Percentiles rank a stretch among this genome's conserved stretches.
phyloP scores from a whole-genome alignment of 1,140 invertebrate genomes.

The Lepidotrigona ventralis region DNA sequence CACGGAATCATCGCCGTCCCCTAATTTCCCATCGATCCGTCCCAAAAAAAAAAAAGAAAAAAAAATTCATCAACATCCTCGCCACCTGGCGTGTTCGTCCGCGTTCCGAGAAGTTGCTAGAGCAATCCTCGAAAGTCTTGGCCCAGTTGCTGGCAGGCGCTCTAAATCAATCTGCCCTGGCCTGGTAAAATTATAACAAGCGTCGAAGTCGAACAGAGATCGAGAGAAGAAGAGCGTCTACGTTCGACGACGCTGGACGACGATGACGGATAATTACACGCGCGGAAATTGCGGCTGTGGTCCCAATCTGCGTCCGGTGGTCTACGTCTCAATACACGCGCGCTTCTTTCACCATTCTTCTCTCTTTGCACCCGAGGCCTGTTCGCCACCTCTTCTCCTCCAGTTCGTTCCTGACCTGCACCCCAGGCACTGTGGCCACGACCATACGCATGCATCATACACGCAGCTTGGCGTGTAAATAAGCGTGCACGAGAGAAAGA shows the following conservation, averaged over 20 bases:
- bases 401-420: constrained; percentile 32
- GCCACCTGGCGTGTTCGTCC: neutral
- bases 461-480: neutral
- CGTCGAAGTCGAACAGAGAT: constrained; percentile 14
- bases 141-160: neutral
- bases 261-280: constrained; percentile 64
- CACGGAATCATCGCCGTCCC: neutral
- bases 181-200: constrained; percentile 54
- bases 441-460: constrained; percentile 15
- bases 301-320: constrained; percentile 57
- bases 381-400: neutral
- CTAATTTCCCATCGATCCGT: neutral
- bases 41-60: neutral
- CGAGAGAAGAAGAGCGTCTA: neutral
- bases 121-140: constrained; percentile 15
- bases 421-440: constrained; percentile 10
- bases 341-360: constrained; percentile 7
- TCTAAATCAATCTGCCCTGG: constrained; percentile 65
- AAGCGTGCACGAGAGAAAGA: neutral
- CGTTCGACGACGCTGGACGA: constrained; percentile 31
- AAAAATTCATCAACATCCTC: neutral
- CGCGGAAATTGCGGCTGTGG: constrained; percentile 58
- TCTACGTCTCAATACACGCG: constrained; percentile 63
- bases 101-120: neutral
- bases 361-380: neutral